Conservation (phyloP, 1,140 invertebrate genomes). For the Trichonephila clavipes region DNA sequence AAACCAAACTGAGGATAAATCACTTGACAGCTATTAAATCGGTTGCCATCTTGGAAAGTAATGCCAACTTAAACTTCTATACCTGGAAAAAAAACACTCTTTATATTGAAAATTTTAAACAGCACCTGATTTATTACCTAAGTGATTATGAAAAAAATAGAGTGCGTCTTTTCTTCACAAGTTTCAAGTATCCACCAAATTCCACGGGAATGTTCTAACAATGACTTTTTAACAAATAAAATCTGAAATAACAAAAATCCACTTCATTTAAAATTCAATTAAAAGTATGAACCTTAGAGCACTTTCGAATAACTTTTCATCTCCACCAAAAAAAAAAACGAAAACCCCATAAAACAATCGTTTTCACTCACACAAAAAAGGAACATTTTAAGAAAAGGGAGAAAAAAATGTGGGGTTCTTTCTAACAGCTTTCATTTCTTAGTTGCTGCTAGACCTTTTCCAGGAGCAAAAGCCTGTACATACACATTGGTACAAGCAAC, state of each 20-base stretch:
- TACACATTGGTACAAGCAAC: neutral
- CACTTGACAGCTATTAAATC: too few species aligned
- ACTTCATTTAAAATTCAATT: neutral
- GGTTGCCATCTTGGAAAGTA: too few species aligned
- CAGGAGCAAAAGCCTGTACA: neutral
- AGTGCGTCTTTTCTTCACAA: too few species aligned
- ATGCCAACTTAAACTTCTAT: too few species aligned
- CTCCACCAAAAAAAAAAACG: neutral
- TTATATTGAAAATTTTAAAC: too few species aligned
- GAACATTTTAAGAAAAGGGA: neutral
- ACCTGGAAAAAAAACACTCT: too few species aligned
- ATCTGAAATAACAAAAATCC: neutral
- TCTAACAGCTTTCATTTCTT: conserved; percentile 37
- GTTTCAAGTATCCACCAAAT: too few species aligned
- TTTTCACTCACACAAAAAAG: neutral
- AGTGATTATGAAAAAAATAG: too few species aligned
- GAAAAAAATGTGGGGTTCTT: neutral
- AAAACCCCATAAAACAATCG: neutral
- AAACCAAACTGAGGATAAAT: too few species aligned
- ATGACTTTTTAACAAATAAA: neutral
- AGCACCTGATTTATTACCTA: too few species aligned
- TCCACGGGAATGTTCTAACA: too few species aligned
- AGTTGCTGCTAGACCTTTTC: neutral
- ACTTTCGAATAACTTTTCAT: neutral
- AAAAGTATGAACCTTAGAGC: neutral